These are phyloP conservation scores for Hoplias malabaricus DNA, from an alignment of 2,113 vertebrate species.

Conservation along the genomic window DNA sequence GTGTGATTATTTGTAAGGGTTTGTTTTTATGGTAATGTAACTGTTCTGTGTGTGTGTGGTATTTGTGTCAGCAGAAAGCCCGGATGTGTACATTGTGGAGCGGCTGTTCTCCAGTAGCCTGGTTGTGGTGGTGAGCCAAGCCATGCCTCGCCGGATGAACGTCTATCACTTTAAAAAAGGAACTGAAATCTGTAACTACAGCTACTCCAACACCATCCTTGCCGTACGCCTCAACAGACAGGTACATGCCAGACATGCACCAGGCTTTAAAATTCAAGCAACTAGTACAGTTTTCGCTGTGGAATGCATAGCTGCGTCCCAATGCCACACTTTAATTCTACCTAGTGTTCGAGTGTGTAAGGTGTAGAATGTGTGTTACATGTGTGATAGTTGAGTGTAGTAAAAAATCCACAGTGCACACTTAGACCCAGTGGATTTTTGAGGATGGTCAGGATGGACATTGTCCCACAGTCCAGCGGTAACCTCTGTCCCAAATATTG, in stretches of 20 bases:
- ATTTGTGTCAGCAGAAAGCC: conserved; percentile 75
- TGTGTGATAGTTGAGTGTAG: no score
- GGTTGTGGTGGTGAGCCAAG: conserved; percentile 89
- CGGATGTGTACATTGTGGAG: conserved; percentile 91
- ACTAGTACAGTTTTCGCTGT: background rate
- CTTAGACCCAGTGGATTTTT: no score
- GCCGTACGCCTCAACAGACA: conserved; percentile 90
- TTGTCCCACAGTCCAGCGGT: no score
- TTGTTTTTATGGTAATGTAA: background rate
- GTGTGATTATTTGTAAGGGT: background rate
- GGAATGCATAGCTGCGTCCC: no score
- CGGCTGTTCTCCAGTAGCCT: conserved; percentile 97
- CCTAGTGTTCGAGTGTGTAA: no score
- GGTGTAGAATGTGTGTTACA: no score
- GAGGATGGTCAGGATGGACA: no score
- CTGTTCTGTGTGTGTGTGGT: background rate
- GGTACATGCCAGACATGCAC: conserved; percentile 63
- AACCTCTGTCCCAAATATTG: no score
- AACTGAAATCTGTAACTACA: conserved; percentile 97
- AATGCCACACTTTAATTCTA: no score
- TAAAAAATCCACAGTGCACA: no score
- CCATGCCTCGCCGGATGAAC: conserved; percentile 88
- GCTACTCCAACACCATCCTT: conserved; percentile 87
- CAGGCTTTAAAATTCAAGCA: background rate
- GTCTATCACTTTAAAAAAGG: conserved; percentile 98